phyloP scores from a whole-genome alignment of 2,797 vertebrate genomes.

The Gallinago stenura region DNA sequence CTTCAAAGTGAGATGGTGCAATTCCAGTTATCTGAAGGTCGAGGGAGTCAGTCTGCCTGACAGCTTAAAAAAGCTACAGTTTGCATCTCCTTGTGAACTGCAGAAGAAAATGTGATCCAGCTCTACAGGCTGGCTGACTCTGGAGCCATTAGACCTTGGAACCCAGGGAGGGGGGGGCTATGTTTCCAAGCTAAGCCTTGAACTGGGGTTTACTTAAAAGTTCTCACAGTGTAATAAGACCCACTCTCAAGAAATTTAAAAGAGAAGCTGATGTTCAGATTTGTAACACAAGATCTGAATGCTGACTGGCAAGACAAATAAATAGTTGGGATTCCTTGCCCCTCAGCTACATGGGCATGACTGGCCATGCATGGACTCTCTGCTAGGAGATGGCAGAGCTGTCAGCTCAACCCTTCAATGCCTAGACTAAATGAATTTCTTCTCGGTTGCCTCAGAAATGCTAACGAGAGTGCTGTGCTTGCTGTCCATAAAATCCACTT shows the following conservation, averaged over 20 bases:
- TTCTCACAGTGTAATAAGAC: neutral
- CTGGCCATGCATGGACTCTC: neutral
- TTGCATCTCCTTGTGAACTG: constrained; percentile 27
- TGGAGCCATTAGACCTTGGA: constrained; percentile 30
- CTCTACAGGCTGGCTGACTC: constrained; percentile 1
- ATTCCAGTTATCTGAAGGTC: constrained; percentile 52
- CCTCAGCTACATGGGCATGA: neutral
- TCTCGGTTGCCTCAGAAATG: neutral
- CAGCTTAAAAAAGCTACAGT: constrained; percentile 9
- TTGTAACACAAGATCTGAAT: neutral
- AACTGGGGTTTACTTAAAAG: neutral
- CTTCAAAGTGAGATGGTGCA: constrained; percentile 55
- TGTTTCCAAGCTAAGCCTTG: constrained; percentile 25
- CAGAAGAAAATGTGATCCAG: constrained; percentile 3
- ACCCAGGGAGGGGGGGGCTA: neutral
- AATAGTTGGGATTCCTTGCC: neutral
- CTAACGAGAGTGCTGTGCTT: neutral
- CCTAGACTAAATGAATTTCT: neutral
- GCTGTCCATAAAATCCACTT: neutral
- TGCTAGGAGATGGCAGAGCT: neutral
- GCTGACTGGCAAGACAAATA: neutral
- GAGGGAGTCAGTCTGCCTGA: constrained; percentile 17
- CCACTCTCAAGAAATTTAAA: neutral
- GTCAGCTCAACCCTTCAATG: neutral
- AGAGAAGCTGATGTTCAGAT: neutral